Conservation (phyloP, 1,140 invertebrate species). For the Sitobion miscanthi region DNA sequence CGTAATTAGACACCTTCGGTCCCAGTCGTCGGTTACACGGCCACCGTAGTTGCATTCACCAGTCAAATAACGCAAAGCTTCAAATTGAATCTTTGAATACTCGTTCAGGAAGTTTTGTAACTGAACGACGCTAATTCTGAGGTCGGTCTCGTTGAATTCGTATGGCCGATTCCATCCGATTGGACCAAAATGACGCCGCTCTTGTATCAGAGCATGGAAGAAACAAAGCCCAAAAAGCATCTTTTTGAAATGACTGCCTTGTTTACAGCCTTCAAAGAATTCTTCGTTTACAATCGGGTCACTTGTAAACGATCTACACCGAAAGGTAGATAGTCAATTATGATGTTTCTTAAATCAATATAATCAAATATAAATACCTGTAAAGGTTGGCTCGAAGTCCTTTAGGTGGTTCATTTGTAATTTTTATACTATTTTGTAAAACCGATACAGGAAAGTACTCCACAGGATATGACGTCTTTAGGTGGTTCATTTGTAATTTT, state of each 20-base stretch:
- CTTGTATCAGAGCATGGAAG: slow-evolving; percentile 90
- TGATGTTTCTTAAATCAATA: not conserved
- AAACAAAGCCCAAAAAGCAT: slow-evolving; percentile 88
- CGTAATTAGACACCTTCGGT: slow-evolving; percentile 84
- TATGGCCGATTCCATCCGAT: slow-evolving; percentile 94
- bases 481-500: slow-evolving; percentile 98
- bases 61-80: slow-evolving; percentile 87
- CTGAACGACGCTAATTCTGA: slow-evolving; percentile 77
- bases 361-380: slow-evolving; percentile 60
- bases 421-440: slow-evolving; percentile 93
- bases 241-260: slow-evolving; percentile 80
- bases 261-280: slow-evolving; percentile 85
- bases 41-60: slow-evolving; percentile 98
- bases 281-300: slow-evolving; percentile 87
- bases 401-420: slow-evolving; percentile 94
- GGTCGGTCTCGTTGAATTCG: slow-evolving; percentile 92
- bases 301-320: slow-evolving; percentile 74
- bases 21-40: slow-evolving; percentile 93
- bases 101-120: slow-evolving; percentile 40
- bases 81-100: slow-evolving; percentile 80
- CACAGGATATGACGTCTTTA: slow-evolving; percentile 86
- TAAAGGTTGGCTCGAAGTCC: slow-evolving; percentile 76
- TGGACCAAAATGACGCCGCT: slow-evolving; percentile 86
- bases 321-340: not conserved
- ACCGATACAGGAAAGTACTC: slow-evolving; percentile 90